Evolutionary conservation across 1,140 invertebrate species (phyloP).

Genomic region (Andricus grossulariae): DNA sequence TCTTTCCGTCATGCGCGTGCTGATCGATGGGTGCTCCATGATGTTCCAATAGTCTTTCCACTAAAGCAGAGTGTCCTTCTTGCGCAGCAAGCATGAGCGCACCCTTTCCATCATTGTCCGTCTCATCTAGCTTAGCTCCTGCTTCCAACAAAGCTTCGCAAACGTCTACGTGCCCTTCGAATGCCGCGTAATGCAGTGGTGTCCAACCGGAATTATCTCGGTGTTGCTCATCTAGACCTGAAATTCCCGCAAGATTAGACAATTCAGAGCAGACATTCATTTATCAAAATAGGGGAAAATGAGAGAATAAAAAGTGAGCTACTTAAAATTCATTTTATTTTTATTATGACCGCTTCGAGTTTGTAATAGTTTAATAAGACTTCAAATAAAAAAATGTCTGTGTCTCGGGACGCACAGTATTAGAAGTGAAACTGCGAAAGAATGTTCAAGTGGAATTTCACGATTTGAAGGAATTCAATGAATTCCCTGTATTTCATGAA

Average conservation of each 20-base stretch:
- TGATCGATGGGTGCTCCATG: conserved; percentile 90
- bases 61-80: conserved; percentile 88
- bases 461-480: no score
- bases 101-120: conserved; percentile 96
- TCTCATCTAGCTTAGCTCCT: conserved; percentile 93
- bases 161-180: conserved; percentile 94
- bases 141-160: conserved; percentile 91
- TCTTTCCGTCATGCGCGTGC: conserved; percentile 94
- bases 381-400: no score
- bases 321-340: no score
- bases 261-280: no score
- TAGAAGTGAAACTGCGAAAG: no score
- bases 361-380: no score
- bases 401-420: no score
- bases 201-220: conserved; percentile 95
- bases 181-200: conserved; percentile 93
- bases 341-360: no score
- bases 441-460: no score
- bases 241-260: conserved; percentile 27
- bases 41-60: conserved; percentile 83
- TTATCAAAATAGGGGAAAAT: no score
- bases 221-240: conserved; percentile 92
- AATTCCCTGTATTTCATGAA: no score
- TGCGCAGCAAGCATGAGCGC: conserved; percentile 92
- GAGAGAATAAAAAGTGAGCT: no score